Evolutionary conservation across 53 echinoderm and acorn worm species (phyloP).

Genomic region (Antedon mediterranea): DNA sequence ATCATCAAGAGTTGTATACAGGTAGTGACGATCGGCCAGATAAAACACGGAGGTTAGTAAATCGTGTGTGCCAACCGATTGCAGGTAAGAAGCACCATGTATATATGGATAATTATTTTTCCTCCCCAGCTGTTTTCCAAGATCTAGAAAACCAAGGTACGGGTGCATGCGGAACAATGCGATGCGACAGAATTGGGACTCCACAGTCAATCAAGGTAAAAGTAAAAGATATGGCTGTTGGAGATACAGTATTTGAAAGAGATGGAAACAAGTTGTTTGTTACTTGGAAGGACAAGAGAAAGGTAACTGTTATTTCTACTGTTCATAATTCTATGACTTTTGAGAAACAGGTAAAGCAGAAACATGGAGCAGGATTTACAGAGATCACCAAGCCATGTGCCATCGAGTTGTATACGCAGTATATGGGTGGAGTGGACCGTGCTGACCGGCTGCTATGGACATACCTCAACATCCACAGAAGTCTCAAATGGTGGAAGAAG

Average conservation of each 20-base stretch:
- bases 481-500: conserved; percentile 10
- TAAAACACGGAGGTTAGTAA: conserved; percentile 7
- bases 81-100: conserved; percentile 11
- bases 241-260: neutral
- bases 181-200: neutral
- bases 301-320: neutral
- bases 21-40: conserved; percentile 1
- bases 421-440: conserved; percentile 6
- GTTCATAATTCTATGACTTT: conserved; percentile 12
- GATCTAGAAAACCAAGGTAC: neutral
- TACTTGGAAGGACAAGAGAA: conserved; percentile 5
- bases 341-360: conserved; percentile 6
- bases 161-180: conserved; percentile 3
- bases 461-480: conserved; percentile 1
- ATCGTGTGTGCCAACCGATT: too few species aligned
- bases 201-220: conserved; percentile 2
- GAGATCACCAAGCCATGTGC: neutral
- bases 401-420: conserved; percentile 1
- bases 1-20: conserved; percentile 5
- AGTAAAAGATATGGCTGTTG: neutral
- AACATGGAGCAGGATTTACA: neutral
- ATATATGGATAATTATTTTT: neutral
- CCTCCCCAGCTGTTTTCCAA: conserved; percentile 9
- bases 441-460: conserved; percentile 4
- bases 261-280: neutral